A percentile compares a stretch with the other conserved stretches of the same genome.
Conservation (phyloP, 2,797 vertebrate species). For the Crypturellus tataupa region DNA sequence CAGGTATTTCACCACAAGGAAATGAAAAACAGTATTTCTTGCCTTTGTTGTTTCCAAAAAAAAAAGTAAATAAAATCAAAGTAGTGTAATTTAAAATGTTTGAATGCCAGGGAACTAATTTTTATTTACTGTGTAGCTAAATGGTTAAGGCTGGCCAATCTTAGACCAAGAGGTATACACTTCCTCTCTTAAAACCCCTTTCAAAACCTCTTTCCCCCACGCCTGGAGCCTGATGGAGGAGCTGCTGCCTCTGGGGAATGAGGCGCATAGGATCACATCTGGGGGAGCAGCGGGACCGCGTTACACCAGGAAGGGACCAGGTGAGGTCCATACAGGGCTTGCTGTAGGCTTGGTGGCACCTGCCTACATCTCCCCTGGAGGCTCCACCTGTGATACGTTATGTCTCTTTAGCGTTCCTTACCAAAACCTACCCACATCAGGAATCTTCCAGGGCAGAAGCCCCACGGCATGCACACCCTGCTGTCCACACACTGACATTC, state of each 20-base stretch:
- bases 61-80: not conserved
- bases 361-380: not conserved
- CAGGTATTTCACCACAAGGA: not conserved
- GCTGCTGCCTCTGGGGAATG: not conserved
- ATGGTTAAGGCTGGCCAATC: not conserved
- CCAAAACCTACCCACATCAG: not conserved
- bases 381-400: rapidly evolving
- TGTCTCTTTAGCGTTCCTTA: not conserved
- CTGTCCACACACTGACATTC: not conserved
- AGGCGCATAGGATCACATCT: not conserved
- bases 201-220: not conserved
- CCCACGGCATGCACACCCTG: not conserved
- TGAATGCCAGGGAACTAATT: not conserved
- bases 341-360: rapidly evolving
- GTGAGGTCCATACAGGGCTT: not conserved
- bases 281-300: not conserved
- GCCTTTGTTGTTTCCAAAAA: not conserved
- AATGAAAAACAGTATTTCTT: not conserved
- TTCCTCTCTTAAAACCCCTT: not conserved
- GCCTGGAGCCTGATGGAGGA: not conserved
- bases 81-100: not conserved
- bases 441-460: not conserved
- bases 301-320: not conserved
- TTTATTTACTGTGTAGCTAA: not conserved
- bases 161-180: not conserved